Conservation (phyloP, 1,140 invertebrate species). For the Augochlora pura region DNA sequence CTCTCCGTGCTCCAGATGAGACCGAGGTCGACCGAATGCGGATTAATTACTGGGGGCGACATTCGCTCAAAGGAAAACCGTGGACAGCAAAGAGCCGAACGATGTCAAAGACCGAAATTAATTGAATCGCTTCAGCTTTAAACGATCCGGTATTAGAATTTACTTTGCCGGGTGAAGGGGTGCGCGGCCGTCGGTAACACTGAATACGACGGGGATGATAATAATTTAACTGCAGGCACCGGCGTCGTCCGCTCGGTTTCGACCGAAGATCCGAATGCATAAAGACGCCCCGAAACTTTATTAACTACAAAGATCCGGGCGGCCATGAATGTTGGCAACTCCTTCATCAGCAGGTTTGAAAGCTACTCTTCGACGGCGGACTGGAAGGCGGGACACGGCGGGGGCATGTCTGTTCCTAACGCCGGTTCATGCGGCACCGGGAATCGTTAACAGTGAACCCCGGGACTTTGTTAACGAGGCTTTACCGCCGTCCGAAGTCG, state of each 20-base stretch:
- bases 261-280: background rate
- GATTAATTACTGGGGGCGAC: no score
- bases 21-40: no score
- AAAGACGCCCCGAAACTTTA: background rate
- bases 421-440: background rate
- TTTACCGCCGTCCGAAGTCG: background rate
- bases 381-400: no score
- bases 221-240: no score
- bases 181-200: no score
- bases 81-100: no score
- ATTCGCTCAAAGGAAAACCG: no score
- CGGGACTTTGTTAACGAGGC: background rate
- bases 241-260: background rate
- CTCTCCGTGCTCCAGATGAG: no score
- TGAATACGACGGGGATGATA: no score
- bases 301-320: background rate
- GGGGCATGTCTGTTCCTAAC: background rate
- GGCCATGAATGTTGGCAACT: background rate
- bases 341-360: background rate
- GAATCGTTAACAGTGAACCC: background rate
- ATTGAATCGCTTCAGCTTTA: no score
- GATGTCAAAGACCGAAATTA: no score
- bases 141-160: background rate
- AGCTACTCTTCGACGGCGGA: background rate
- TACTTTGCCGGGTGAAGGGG: no score